Conservation (phyloP, 1,140 invertebrate species). For the Rhizoglyphus robini region DNA sequence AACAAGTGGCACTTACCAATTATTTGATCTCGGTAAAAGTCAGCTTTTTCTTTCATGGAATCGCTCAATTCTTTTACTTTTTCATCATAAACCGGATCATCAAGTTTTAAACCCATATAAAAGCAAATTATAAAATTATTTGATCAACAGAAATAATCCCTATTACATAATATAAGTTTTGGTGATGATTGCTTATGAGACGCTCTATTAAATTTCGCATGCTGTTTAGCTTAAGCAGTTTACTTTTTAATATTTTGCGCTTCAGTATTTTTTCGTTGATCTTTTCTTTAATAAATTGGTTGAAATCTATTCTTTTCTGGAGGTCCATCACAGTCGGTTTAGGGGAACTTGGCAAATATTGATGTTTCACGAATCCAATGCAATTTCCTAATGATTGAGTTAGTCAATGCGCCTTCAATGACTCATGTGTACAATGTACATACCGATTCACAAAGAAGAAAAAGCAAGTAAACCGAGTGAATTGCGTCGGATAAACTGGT, state of each 20-base stretch:
- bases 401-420: too few relatives aligned
- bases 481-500: too few relatives aligned
- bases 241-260: not conserved
- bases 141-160: not conserved
- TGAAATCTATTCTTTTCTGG: not conserved
- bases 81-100: conserved; percentile 1
- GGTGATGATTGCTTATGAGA: not conserved
- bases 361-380: conserved; percentile 88
- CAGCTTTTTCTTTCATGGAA: not conserved
- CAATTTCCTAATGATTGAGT: too few relatives aligned
- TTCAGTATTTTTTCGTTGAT: conserved; percentile 3
- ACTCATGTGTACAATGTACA: too few relatives aligned
- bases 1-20: conserved; percentile 28
- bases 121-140: not conserved
- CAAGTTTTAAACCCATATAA: conserved; percentile 14
- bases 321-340: not conserved
- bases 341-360: conserved; percentile 14
- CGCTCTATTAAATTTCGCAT: not conserved
- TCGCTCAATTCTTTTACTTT: not conserved
- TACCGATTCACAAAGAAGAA: too few relatives aligned
- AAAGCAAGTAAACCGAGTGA: too few relatives aligned
- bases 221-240: not conserved
- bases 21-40: not conserved
- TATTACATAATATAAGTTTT: conserved; percentile 9
- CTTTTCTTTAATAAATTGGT: conserved; percentile 12